Evolutionary conservation across 2,113 vertebrate genomes (phyloP), one percentile per base, ranked within the genome.

Genomic region (Myxocyprinus asiaticus): DNA sequence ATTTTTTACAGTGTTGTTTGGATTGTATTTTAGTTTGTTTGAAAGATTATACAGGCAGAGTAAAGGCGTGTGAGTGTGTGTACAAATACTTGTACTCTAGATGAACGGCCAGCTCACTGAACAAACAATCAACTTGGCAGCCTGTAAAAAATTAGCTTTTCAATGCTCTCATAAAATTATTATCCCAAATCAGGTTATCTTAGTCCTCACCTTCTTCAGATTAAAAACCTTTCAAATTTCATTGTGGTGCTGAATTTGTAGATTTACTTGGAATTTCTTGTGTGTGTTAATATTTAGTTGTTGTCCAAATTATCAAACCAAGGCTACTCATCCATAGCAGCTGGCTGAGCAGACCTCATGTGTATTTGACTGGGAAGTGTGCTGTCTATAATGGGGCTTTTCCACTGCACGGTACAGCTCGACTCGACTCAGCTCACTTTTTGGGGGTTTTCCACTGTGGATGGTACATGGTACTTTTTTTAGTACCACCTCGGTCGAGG

Each of bases 51-150:
- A 33, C 22, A 33, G 22, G 3, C 22, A 33, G 22, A 9, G 43
- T 33, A 22, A 63, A 68, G 72, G 73, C 58, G 55, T 70, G 45
- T 61, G 7, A 4, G 14, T 43, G 55, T 47, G 70, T 61, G 62
- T 69, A 48, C 53, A 51, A 33, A 33, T 33, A 33, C 22, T 33
- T 44, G n/a, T n/a, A n/a, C n/a, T n/a, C n/a, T n/a, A n/a, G n/a
- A n/a, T n/a, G n/a, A 10, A 44, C 22, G 55, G 1, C n/a, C 12
- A 56, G 9, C 17, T n/a, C 45, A 6, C 42, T 71, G 74, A 71
- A 55, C 59, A 77, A 82, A 72, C 67, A 77, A 48, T 42, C 59
- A 17, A 4, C 48, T 69, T 22, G 4, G 9, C 10, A 77, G 15
- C 64, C 22, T 33, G 22, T 33, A 33, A 33, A 33, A 33, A 33